Percentiles rank a stretch among this genome's conserved stretches.
Evolutionary conservation across 2,797 vertebrate genomes (phyloP).

Genomic region (Octomys mimax): DNA sequence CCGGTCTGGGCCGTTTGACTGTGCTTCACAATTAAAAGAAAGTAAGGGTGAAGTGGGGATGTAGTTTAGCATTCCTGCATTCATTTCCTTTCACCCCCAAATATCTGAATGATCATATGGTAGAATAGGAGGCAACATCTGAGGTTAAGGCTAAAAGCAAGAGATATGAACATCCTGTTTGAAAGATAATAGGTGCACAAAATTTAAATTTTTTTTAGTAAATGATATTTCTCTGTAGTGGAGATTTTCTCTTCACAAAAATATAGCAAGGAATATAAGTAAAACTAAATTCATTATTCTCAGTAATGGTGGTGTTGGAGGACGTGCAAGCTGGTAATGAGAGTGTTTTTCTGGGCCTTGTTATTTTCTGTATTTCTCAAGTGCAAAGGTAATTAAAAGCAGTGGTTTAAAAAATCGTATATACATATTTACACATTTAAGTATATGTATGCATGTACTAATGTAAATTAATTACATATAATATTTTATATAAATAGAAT

Average conservation of each 20-base stretch:
- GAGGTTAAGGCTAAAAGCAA: neutral
- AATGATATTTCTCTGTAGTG: neutral
- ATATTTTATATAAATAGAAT: slow-evolving; percentile 43
- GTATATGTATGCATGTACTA: neutral
- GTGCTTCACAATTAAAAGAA: neutral
- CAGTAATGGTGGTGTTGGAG: neutral
- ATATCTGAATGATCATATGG: neutral
- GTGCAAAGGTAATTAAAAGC: slow-evolving; percentile 68
- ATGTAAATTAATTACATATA: slow-evolving; percentile 34
- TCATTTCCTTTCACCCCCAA: neutral
- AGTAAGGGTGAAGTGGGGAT: neutral
- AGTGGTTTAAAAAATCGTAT: slow-evolving; percentile 59
- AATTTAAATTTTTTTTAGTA: neutral
- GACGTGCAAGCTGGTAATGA: slow-evolving; percentile 31
- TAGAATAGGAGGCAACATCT: neutral
- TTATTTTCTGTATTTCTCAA: slow-evolving; percentile 70
- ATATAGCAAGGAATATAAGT: neutral
- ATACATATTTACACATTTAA: slow-evolving; percentile 32
- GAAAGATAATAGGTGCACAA: neutral
- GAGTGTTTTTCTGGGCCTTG: slow-evolving; percentile 52
- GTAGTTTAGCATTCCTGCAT: neutral
- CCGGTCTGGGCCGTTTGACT: neutral
- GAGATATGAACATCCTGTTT: neutral
- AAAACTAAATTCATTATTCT: slow-evolving; percentile 8
- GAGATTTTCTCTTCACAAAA: neutral